Evolutionary conservation across 2,888 invertebrate genomes (phyloP), one percentile per base, ranked within the genome.

Genomic region (Thelaira solivaga): DNA sequence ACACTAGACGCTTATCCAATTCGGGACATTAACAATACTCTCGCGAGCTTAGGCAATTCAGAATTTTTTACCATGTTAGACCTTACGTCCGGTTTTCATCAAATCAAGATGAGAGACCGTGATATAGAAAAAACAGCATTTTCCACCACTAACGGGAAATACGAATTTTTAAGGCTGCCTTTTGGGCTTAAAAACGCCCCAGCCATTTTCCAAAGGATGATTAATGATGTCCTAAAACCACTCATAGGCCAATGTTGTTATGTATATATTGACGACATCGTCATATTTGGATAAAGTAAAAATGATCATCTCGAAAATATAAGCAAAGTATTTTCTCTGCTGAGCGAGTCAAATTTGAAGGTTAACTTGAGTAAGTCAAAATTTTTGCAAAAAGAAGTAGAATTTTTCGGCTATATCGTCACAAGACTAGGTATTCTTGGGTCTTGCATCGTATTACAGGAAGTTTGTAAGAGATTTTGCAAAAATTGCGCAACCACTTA

Each of bases 81-180:
- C 18, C 47, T 82, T 3, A 82, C 79, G 1, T 80, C 81, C 1
- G 80, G 81, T 8, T 84, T 83, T 26, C 80, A 83, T 18, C 82
- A 83, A 45, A 82, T 82, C 8, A 43, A 20, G 5, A 82, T 81
- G 81, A 81, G 67, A 36, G 45, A 51, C 22, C 34, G 18, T 7
- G 80, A 82, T 43, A 80, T 80, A 20, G 64, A 74, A 0, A 82
- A 82, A 55, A 82, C 76, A 0, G 81, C 82, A 11, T 81, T 81
- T 49, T 80, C 80, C 4, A 76, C 81, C 4, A 61, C 62, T 43
- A 81, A 81, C 36, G 71, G 71, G 0, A 75, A 77, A 18, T 77
- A 64, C 16, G 68, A 80, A 16, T 76, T 72, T 34, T 13, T 65
- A 0, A 22, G 77, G 6, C 36, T 80, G 4, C 72, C 74, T n/a